A percentile compares a stretch with the other conserved stretches of the same genome.
phyloP scores from a whole-genome alignment of 2,797 vertebrate genomes.

The Danio aesculapii region DNA sequence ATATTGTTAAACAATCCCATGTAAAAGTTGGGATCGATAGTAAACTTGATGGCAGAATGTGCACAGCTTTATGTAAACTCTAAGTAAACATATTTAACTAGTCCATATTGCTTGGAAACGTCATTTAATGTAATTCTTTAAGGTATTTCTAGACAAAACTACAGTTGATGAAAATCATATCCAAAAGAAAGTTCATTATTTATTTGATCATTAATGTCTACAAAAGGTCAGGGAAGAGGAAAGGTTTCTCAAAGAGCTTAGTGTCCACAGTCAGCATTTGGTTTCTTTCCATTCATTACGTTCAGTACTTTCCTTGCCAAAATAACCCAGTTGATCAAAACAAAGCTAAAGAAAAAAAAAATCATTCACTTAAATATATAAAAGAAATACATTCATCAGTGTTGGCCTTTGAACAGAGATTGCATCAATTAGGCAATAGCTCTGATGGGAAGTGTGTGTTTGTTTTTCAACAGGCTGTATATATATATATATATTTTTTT shows the following conservation, averaged over 20 bases:
- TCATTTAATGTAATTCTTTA: background rate
- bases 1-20: too few species aligned
- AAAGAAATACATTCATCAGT: slow-evolving; percentile 66
- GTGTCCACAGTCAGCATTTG: background rate
- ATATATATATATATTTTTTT: too few species aligned
- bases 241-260: background rate
- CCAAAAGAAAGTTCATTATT: background rate
- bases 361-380: slow-evolving; percentile 37
- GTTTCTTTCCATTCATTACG: background rate
- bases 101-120: background rate
- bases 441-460: slow-evolving; percentile 71
- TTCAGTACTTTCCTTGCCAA: slow-evolving; percentile 9
- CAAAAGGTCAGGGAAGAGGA: background rate
- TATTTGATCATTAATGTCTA: background rate
- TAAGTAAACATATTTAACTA: too few species aligned
- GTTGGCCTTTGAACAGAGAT: slow-evolving; percentile 74
- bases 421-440: slow-evolving; percentile 69
- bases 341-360: slow-evolving; percentile 66
- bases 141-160: background rate
- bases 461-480: slow-evolving; percentile 51
- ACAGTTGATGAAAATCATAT: background rate
- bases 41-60: too few species aligned
- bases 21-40: too few species aligned
- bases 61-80: too few species aligned
- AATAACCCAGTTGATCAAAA: slow-evolving; percentile 11